These are phyloP conservation scores for Pseudomyrmex sp. DNA, from an alignment of 1,140 invertebrate genomes.

Conservation along the genomic window DNA sequence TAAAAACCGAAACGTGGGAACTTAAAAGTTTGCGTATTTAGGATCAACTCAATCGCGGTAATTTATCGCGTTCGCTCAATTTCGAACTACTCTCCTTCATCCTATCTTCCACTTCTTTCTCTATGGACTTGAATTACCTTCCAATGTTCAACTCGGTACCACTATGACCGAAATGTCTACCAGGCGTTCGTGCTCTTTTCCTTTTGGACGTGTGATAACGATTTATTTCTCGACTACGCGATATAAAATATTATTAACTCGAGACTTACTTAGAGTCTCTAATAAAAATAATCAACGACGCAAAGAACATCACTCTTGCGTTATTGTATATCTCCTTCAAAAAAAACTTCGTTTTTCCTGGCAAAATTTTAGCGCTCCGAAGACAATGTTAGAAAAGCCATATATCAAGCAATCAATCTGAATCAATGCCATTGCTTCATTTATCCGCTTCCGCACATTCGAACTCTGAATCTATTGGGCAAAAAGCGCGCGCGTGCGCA, in stretches of 20 bases:
- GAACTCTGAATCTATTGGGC: conserved; percentile 4
- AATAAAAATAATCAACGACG: neutral
- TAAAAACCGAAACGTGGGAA: conserved; percentile 64
- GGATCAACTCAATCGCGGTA: conserved; percentile 71
- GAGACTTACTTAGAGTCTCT: neutral
- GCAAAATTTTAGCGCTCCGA: neutral
- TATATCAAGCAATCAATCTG: neutral
- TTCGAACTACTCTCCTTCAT: conserved; percentile 23
- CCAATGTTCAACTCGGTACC: conserved; percentile 62
- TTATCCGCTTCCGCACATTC: neutral
- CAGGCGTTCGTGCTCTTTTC: neutral
- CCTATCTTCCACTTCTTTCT: conserved; percentile 60
- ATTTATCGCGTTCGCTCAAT: conserved; percentile 74
- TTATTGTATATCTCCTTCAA: neutral
- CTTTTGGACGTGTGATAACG: neutral
- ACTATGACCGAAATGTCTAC: conserved; percentile 5
- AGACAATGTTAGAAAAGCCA: neutral
- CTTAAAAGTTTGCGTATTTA: conserved; percentile 73
- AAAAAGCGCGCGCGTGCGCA: no score
- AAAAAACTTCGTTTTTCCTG: neutral
- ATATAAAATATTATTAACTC: neutral
- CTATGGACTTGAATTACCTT: conserved; percentile 78
- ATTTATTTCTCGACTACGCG: neutral
- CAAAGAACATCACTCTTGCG: neutral
- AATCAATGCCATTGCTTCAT: neutral